These are phyloP conservation scores for Menidia beryllina DNA, from an alignment of 2,113 vertebrate species.

Conservation along the genomic window DNA sequence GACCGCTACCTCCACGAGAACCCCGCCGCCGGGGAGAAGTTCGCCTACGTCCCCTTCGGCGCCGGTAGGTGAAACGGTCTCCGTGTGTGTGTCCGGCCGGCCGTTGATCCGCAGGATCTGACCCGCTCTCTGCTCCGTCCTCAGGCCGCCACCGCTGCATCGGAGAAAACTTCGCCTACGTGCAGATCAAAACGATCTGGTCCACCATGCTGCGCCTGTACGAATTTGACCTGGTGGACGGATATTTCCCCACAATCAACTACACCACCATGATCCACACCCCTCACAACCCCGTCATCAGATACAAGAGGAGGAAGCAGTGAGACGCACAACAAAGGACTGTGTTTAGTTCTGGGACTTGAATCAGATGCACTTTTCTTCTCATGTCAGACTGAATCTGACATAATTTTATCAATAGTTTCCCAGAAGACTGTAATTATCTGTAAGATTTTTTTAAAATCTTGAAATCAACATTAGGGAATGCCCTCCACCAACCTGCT, in stretches of 20 bases:
- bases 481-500: too few relatives aligned
- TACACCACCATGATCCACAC: slow-evolving; percentile 99
- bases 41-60: slow-evolving; percentile 94
- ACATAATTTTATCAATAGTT: not conserved
- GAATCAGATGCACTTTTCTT: slow-evolving; percentile 18
- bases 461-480: too few relatives aligned
- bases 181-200: slow-evolving; percentile 99
- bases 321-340: slow-evolving; percentile 41
- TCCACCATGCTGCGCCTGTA: slow-evolving; percentile 93
- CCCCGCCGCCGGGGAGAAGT: slow-evolving; percentile 90
- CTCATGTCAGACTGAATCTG: slow-evolving; percentile 10
- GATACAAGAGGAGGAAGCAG: slow-evolving; percentile 85
- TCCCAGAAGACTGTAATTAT: not conserved
- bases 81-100: not conserved
- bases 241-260: slow-evolving; percentile 94
- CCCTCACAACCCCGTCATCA: slow-evolving; percentile 91
- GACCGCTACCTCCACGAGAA: slow-evolving; percentile 92
- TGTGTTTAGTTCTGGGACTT: slow-evolving; percentile 20
- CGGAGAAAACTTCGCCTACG: slow-evolving; percentile 97
- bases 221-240: slow-evolving; percentile 91
- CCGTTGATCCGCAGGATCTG: not conserved
- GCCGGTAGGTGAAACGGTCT: slow-evolving; percentile 82
- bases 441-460: too few relatives aligned
- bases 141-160: slow-evolving; percentile 97
- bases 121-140: not conserved